Base-by-base conservation (phyloP, 2,113 vertebrate species). In the Hiodon tergisus region DNA sequence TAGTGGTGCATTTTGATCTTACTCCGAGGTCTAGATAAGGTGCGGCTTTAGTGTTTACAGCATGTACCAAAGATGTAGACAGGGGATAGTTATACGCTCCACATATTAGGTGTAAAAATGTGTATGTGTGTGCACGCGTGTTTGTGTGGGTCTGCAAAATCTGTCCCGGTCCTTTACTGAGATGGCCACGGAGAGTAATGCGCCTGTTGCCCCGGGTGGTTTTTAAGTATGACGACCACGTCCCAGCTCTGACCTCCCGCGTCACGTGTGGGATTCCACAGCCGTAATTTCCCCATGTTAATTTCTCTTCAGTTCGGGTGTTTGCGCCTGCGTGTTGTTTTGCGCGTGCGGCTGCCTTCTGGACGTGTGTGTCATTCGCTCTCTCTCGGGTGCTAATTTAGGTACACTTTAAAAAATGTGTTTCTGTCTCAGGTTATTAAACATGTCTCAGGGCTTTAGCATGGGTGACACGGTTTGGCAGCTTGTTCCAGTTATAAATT, bases 401-500 rank as follows among this genome's bases (percentile, higher is more conserved):
- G 77, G 70, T 62, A 55, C 78, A 68, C 51, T 79, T 77, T 73
- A 67, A 75, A 84, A 81, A 84, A 72, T 47, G 73, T 83, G 71
- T 78, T 83, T 76, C 63, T 80, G 72, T 66, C 62, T 72, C 66
- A 48, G 66, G 14, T 57, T 78, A 3, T 51, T 85, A 88, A 88
- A 72, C 79, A 78, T 82, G 72, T 73, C 53, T 80, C 16, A 87
- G 78, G 79, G 84, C 71, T 54, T 80, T 84, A 68, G 47, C 50
- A 77, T 1, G 83, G 81, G 57, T 86, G 81, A 87, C 76, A 75
- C 74, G 48, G 5, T 77, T 6, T 77, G 83, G 81, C 85, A 88
- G 84, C 74, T 77, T 48, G 0, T 86, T 84, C 51, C 84, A 78
- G 13, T 79, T 83, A 87, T 76, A 84, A 85, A 88, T 83, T 81